A percentile compares a stretch with the other conserved stretches of the same genome.
Conservation (phyloP, 2,797 vertebrate species). For the Zalophus californianus region DNA sequence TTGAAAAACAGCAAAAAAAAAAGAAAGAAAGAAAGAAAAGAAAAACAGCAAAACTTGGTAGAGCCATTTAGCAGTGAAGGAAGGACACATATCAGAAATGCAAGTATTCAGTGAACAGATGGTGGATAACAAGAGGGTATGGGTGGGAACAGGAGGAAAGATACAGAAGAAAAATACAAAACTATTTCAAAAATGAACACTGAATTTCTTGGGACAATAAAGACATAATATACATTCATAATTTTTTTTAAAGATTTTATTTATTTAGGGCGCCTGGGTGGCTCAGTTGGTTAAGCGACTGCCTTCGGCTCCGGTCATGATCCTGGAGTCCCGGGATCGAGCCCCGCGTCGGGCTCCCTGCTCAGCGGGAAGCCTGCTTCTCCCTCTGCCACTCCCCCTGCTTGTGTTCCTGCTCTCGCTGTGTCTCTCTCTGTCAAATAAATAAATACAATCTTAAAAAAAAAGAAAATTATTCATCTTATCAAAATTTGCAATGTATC, state of each 20-base stretch:
- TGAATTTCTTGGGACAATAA: neutral
- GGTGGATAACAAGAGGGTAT: neutral
- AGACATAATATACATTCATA: neutral
- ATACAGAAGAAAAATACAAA: neutral
- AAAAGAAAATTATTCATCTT: neutral
- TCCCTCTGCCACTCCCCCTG: no score
- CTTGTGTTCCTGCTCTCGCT: no score
- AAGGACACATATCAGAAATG: neutral
- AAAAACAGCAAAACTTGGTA: neutral
- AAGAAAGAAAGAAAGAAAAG: neutral
- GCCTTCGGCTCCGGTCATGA: no score
- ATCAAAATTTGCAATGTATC: slow-evolving; percentile 10
- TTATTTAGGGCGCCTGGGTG: no score
- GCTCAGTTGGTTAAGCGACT: no score
- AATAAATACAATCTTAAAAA: no score
- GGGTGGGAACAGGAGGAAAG: neutral
- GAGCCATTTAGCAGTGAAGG: neutral
- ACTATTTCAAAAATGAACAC: neutral
- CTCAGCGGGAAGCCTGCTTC: no score
- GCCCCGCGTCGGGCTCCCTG: no score
- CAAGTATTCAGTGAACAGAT: neutral
- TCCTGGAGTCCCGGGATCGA: no score
- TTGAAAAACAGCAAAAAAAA: neutral
- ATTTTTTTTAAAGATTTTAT: neutral
- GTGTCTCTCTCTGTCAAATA: no score